Base-by-base conservation (phyloP, 2,888 invertebrate species). In the Steinernema carpocapsae region DNA sequence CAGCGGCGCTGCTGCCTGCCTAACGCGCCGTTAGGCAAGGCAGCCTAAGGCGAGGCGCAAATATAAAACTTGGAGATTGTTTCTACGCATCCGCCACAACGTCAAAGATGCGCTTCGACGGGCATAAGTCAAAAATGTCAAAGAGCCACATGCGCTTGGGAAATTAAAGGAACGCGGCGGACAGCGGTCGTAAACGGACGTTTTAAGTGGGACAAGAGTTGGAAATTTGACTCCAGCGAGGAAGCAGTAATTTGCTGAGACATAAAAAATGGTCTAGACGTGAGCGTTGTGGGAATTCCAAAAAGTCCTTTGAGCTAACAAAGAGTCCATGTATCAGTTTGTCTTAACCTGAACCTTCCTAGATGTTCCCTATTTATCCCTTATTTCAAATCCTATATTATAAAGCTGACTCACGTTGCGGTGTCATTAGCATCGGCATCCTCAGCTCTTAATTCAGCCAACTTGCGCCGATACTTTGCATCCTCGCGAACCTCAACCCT, bases 341-440 rank as follows among this genome's bases (percentile, higher is more conserved):
- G n/a, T n/a, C n/a, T n/a, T n/a, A n/a, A n/a, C n/a, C n/a, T n/a
- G n/a, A n/a, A n/a, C n/a, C n/a, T n/a, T n/a, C n/a, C n/a, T n/a
- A n/a, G n/a, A 7, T 14, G 43, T 14, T 14, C 43, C 43, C 43
- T 43, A 7, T 43, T 7, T 43, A 14, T 43, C 7, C 43, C 14
- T 14, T 43, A 43, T 12, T 43, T 7, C 14, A 43, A 12, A 14
- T 43, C 43, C 43, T 43, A 7, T 43, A 43, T 14, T 12, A 14
- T 43, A 43, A 43, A 7, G 19, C 10, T 19, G 19, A 56, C 56
- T 56, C 26, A 56, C 56, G 56, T 56, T 26, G 56, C 56, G 4
- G 88, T 88, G 24, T 94, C 94, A 26, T 94, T 94, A 89, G 95
- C 95, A 89, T 99, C 97, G 1, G 94, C 94, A 90, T 97, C 97